Evolutionary conservation across 2,888 invertebrate genomes (phyloP), one percentile per base, ranked within the genome.

Genomic region (Habrosyne pyritoides): DNA sequence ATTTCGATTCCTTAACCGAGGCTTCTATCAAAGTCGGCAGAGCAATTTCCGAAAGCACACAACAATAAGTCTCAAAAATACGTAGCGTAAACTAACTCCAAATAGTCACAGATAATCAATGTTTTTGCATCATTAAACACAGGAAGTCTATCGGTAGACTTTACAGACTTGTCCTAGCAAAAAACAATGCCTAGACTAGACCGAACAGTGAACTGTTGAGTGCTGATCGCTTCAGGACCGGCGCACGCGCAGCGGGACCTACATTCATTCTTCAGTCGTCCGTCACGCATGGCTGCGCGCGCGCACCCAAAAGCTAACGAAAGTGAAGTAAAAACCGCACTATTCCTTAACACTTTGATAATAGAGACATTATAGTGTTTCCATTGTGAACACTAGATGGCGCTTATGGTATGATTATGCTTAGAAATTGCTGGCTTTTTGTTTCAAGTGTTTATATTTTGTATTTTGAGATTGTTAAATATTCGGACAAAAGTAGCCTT

Each of bases 281-380:
- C 52, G 61, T 55, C 51, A 71, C 69, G 69, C 57, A 56, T 60
- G 54, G 51, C 24, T 57, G 67, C 73, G 63, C 60, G 7, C 54
- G 64, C 64, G 66, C 64, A 55, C 52, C 56, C 47, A 49, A 52
- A 48, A 47, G 51, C 54, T 59, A 67, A 61, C 63, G 73, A 77
- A 77, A 76, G 77, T 76, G 77, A 77, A 77, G 70, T 52, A 64
- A 53, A 56, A 61, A 65, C 60, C 57, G 63, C 61, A 50, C 56
- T 57, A 56, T 62, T 60, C 56, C 57, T 62, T 47, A 50, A 53
- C 58, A n/a, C 28, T n/a, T 53, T 54, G 21, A 47, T 47, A 47
- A 28, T 48, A 53, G 8, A 42, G 8, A 42, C 8, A 42, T 42
- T 18, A 12, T 42, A 8, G 6, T 18, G 6, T 18, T 18, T 3